Base-by-base conservation (phyloP, 2,113 vertebrate genomes). In the Oceanites oceanicus region DNA sequence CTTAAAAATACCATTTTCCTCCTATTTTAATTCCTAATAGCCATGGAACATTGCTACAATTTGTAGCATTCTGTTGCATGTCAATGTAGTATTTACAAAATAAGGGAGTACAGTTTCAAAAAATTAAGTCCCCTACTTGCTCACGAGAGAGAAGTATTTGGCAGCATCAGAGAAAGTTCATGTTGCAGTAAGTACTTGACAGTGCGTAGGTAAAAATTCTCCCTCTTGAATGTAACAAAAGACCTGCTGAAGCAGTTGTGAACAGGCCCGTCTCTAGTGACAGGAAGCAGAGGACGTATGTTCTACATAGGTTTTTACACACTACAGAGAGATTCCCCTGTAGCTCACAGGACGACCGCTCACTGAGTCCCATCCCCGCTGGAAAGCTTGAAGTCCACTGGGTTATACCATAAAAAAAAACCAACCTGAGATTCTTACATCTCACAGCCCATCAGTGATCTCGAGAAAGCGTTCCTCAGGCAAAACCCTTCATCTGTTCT, bases 21-120 rank as follows among this genome's bases (percentile, higher is more conserved):
- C 38, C 38, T 63, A 50, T 89, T 92, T 92, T 52, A 89, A 94
- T 91, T 96, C 52, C 65, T 91, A 94, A 92, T 89, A 74, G 86
- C 86, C 38, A 30, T 4, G 45, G 38, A 95, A 71, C 47, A 8
- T 19, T 34, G 30, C 68, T 78, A n/a, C 56, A 77, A 63, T 92
- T 52, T 52, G 30, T 47, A 84, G 84, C 62, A 34, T 18, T 47
- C 68, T 74, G 63, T 58, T 91, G 72, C 88, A 80, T 27, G 36
- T 91, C 86, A 70, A 15, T 17, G n/a, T 40, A 88, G 25, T 30
- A 94, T 73, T 90, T 80, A 62, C 25, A 76, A 80, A 94, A 76
- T 10, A 36, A 72, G 59, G 0, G 0, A 70, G 53, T 17, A 23
- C n/a, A 52, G 44, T 11, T 55, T 73, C 63, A 73, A 67, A 86